Base-by-base conservation (phyloP, 2,113 vertebrate genomes). In the Periophthalmodon schlosseri region DNA sequence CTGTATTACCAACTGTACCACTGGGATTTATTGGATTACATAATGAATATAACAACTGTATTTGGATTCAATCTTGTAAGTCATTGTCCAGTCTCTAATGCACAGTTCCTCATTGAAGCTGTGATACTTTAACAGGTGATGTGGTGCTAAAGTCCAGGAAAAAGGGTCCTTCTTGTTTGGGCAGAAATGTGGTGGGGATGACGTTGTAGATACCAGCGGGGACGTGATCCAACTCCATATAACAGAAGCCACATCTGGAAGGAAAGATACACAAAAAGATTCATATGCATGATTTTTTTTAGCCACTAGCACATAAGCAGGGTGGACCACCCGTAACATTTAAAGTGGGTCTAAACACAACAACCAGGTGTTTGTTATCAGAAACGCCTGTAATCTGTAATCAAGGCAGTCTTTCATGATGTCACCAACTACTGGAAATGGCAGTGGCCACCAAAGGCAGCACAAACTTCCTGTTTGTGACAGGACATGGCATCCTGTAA, bases 131-230 rank as follows among this genome's bases (percentile, higher is more conserved):
- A 68, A 98, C 83, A 52, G 96, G 89, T 6, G 82, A 69, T 76
- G 84, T 71, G 75, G 95, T 98, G 91, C 94, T 94, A 54, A 99
- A 95, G 92, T 99, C 98, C 89, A 99, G 87, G 92, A 99, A 99
- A 88, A 99, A 99, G 18, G 96, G 98, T 36, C 98, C 98, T 85
- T 99, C 98, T 89, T 99, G 98, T 85, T 96, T 96, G 83, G 98
- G 96, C 75, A 99, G 91, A 88, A 98, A 99, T 67, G 97, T 99
- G 88, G 96, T 97, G 70, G 97, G 96, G 77, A 95, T 95, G 82
- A 99, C 90, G 79, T 99, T 99, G 86, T 97, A 99, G 87, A 98
- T 89, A 20, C 98, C 98, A 56, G 95, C 93, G 16, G 96, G 90
- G 69, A 95, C 57, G 28, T 91, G 93, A 21, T 98, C 97, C 65